Evolutionary conservation across 2,888 invertebrate species (phyloP), one percentile per base, ranked within the genome.

Genomic region (Incurvaria masculella): DNA sequence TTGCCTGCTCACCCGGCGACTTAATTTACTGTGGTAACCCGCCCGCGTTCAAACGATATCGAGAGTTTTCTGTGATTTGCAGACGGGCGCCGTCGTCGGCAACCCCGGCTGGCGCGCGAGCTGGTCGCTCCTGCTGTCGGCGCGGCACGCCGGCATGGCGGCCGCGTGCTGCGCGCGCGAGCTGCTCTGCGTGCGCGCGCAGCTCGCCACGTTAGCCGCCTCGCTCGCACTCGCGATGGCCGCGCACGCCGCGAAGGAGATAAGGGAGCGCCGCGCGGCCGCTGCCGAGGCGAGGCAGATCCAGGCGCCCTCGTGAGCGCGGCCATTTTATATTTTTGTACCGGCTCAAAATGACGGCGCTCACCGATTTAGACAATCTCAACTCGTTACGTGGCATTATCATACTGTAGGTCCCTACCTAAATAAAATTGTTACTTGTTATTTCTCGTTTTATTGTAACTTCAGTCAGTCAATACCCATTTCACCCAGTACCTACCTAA

Each of bases 101-200:
- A 64, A 80, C 55, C 60, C 80, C 55, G 70, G 84, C 65, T 87
- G 66, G 84, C 84, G 59, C 59, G 81, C 62, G 53, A 80, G 69
- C 60, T 86, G 68, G 83, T 81, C 61, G 65, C 79, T 65, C 58
- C 83, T 66, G 45, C 59, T 74, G 49, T 61, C 64, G 26, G 66
- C 72, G 44, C 68, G 76, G 1, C 73, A 76, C 63, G 63, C 65
- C 0, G 88, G 88, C 2, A 64, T 86, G 50, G 81, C 84, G 8
- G 61, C 86, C 1, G 85, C 86, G 8, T 86, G 87, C 58, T 76
- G 75, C 0, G 82, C 85, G 41, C 84, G 87, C 38, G 82, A 83
- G 46, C 63, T 81, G 45, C 70, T 88, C 42, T 88, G 88, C 58
- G 69, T 74, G 59, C 59, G 79, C 59, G 55, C 79, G 55, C 73